Evolutionary conservation across 2,797 vertebrate genomes (phyloP).

Genomic region (Lagorchestes hirsutus): DNA sequence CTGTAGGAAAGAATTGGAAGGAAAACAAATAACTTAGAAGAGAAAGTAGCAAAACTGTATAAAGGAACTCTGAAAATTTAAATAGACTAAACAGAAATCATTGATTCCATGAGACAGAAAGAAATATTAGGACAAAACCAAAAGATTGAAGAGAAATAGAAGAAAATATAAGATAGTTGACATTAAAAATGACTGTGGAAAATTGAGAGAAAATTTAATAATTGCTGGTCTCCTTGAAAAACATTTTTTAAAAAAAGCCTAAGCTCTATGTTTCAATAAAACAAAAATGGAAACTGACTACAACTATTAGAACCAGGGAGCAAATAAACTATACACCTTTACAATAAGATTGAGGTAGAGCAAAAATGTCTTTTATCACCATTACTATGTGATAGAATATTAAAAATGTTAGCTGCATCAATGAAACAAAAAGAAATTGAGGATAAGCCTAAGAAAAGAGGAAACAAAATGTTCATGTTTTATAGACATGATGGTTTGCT

Average conservation of each 20-base stretch:
- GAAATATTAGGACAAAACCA: not conserved
- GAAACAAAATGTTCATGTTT: not conserved
- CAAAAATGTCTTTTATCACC: not conserved
- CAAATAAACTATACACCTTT: not conserved
- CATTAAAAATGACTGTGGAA: not conserved
- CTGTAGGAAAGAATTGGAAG: not conserved
- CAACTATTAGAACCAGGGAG: not conserved
- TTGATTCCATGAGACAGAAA: not conserved
- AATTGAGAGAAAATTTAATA: not conserved
- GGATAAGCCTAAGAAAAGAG: not conserved
- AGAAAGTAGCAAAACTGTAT: not conserved
- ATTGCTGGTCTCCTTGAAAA: not conserved
- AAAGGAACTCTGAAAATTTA: not conserved
- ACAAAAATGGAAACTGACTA: not conserved
- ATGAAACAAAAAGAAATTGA: not conserved
- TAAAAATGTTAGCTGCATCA: not conserved
- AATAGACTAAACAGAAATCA: not conserved
- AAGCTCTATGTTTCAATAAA: not conserved
- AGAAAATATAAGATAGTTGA: not conserved
- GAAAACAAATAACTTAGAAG: not conserved
- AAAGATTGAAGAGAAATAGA: not conserved
- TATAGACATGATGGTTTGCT: not conserved
- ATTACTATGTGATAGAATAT: not conserved
- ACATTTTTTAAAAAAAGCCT: not conserved
- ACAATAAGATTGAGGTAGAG: not conserved